Percentiles rank a stretch among this genome's conserved stretches.
Conservation (phyloP, 1,140 invertebrate genomes). For the Brachionus rubens region DNA sequence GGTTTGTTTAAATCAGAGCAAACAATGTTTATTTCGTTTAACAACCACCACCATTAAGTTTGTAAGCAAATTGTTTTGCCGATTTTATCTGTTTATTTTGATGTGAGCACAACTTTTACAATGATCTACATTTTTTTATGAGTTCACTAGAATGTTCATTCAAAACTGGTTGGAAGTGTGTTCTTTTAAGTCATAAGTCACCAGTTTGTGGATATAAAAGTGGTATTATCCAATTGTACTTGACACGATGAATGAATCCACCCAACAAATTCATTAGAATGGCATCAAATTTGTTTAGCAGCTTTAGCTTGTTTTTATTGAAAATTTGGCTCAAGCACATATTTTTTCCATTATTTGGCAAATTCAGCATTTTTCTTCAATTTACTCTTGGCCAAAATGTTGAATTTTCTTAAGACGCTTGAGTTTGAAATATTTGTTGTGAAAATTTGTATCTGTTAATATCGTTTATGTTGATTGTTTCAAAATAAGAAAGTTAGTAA, state of each 20-base stretch:
- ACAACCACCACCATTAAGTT: slow-evolving; percentile 26
- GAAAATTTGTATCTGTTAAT: no score
- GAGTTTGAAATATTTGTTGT: slow-evolving; percentile 23
- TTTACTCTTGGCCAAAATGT: slow-evolving; percentile 22
- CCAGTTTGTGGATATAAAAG: not conserved
- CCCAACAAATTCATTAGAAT: slow-evolving; percentile 13
- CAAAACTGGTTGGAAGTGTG: slow-evolving; percentile 23
- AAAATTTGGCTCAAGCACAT: not conserved
- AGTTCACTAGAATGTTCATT: not conserved
- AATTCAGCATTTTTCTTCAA: slow-evolving; percentile 23
- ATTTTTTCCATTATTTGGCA: slow-evolving; percentile 38
- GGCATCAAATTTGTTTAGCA: slow-evolving; percentile 26
- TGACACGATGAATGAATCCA: slow-evolving; percentile 18
- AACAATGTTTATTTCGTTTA: slow-evolving; percentile 36
- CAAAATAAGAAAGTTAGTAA: no score
- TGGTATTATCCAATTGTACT: slow-evolving; percentile 24
- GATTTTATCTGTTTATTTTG: slow-evolving; percentile 13
- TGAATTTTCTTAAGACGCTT: not conserved
- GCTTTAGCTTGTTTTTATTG: slow-evolving; percentile 22
- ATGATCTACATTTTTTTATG: slow-evolving; percentile 31
- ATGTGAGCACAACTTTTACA: not conserved
- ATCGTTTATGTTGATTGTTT: no score
- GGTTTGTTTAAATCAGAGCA: slow-evolving; percentile 43
- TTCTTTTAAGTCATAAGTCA: slow-evolving; percentile 26
- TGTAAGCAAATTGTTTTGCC: slow-evolving; percentile 38